These are phyloP conservation scores for Anastrepha ludens DNA, from an alignment of 1,140 invertebrate genomes.

Conservation along the genomic window DNA sequence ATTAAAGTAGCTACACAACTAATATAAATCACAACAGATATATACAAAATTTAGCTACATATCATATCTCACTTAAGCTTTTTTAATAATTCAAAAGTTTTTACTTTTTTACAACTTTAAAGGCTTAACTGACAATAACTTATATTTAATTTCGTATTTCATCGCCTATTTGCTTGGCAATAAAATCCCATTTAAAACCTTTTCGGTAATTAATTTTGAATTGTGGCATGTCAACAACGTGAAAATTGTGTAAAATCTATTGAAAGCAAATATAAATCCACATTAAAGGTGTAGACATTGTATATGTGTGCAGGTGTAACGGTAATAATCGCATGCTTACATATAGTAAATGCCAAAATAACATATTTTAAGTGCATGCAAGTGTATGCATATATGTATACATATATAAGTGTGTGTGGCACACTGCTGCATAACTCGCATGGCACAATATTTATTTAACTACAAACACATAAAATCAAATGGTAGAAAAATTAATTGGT, in stretches of 20 bases:
- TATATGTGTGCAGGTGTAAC: background rate
- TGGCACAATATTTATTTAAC: background rate
- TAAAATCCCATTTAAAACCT: background rate
- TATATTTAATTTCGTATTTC: background rate
- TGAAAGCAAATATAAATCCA: constrained; percentile 34
- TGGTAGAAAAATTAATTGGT: constrained; percentile 41
- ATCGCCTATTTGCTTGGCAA: constrained; percentile 20
- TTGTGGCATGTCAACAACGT: constrained; percentile 46
- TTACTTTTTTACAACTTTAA: too few relatives aligned
- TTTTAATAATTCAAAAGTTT: too few relatives aligned
- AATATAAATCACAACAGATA: too few relatives aligned
- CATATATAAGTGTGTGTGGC: background rate
- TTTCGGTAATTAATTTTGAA: constrained; percentile 19
- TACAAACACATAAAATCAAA: constrained; percentile 11
- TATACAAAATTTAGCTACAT: too few relatives aligned
- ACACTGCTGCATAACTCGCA: background rate
- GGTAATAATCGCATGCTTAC: constrained; percentile 15
- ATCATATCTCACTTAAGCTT: too few relatives aligned
- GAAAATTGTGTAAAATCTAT: constrained; percentile 31
- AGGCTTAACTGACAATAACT: too few relatives aligned
- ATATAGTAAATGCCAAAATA: background rate
- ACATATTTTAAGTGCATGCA: background rate
- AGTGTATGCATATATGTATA: background rate
- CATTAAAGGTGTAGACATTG: background rate
- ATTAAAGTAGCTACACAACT: too few relatives aligned